Evolutionary conservation across 1,140 invertebrate species (phyloP), one percentile per base, ranked within the genome.

Genomic region (Homarus americanus): DNA sequence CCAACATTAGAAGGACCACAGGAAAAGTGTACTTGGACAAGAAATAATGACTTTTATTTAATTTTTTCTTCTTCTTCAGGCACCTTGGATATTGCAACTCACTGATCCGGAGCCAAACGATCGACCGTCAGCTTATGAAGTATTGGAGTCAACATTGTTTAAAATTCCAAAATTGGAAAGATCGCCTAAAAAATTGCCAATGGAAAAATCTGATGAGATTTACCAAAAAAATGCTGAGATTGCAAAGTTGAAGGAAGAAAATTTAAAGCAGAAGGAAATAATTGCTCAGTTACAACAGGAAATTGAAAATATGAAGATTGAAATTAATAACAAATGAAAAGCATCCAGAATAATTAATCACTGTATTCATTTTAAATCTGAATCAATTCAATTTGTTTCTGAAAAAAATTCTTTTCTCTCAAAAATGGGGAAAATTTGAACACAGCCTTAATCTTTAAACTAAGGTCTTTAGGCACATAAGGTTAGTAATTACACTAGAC

Each of bases 161-260:
- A 38, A 2, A 17, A 17, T 32, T 24, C 41, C 40, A 49, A 9
- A 28, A 10, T 5, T 41, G 53, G 40, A 66, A 17, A n/a, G 9
- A 12, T 32, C 3, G 1, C 38, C 40, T 9, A 9, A 20, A 24
- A 44, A 41, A 24, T 10, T 34, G 44, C 17, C 7, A 15, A 15
- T 17, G n/a, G 53, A 53, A 34, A 63, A 82, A 15, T 34, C 17
- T 15, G 32, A 82, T 20, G 10, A 82, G 20, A 32, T 80, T 80
- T 53, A 3, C 17, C 20, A 34, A 58, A 63, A 38, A 58, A 20
- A 63, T n/a, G 38, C 49, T 34, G 72, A 85, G 32, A 85, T 44
- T 73, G 82, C 66, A 40, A 20, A 41, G 17, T 44, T 85, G 40
- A 85, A 40, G 40, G 66, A 66, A 44, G 36, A 86, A 86, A 86